Percentiles rank a stretch among this genome's conserved stretches.
Evolutionary conservation across 2,113 vertebrate species (phyloP).

Genomic region (Tretioscincus oriximinensis): DNA sequence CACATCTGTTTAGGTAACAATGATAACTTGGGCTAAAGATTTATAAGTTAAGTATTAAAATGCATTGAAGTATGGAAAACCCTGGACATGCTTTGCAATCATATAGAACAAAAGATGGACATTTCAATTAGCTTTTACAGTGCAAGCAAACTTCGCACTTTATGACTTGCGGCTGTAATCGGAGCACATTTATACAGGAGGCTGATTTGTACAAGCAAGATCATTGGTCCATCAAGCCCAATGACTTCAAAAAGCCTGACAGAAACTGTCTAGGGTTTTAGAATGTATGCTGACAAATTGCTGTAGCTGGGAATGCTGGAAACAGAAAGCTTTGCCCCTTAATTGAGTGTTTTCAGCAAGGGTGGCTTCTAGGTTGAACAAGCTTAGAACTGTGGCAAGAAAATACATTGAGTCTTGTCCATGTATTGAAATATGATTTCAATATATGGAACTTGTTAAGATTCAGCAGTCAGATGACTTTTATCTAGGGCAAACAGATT

Average conservation of each 20-base stretch:
- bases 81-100: not conserved
- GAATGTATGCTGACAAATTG: too few species aligned
- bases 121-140: constrained; percentile 21
- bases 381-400: not conserved
- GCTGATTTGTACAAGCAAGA: too few species aligned
- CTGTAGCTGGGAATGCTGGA: too few species aligned
- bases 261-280: too few species aligned
- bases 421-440: not conserved
- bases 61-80: not conserved
- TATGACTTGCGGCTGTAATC: not conserved
- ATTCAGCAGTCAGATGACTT: not conserved
- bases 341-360: not conserved
- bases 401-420: not conserved
- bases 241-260: too few species aligned
- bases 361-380: not conserved
- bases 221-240: too few species aligned
- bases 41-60: constrained; percentile 26
- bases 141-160: not conserved
- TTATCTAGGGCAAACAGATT: not conserved
- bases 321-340: too few species aligned
- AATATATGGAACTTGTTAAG: not conserved
- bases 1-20: constrained; percentile 7
- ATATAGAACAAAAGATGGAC: not conserved
- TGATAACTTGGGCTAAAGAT: constrained; percentile 20
- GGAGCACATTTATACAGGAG: too few species aligned